phyloP scores from a whole-genome alignment of 2,888 invertebrate genomes.

The Macaria liturata region DNA sequence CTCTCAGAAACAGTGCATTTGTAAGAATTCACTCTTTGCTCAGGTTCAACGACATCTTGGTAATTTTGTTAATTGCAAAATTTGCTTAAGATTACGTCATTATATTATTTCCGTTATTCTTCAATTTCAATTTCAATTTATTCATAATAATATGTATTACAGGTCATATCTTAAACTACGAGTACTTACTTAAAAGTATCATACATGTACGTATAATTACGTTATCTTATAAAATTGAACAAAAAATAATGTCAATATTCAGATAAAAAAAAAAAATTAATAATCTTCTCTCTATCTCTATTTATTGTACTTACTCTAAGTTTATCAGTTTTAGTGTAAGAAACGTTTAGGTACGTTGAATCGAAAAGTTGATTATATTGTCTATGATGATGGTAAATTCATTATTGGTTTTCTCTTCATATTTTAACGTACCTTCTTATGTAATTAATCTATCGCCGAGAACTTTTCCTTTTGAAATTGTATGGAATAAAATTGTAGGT shows the following conservation, averaged over 20 bases:
- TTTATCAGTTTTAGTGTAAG: constrained; percentile 12
- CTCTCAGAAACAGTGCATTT: constrained; percentile 22
- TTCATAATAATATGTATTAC: no score
- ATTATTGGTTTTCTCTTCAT: not conserved
- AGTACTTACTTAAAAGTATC: no score
- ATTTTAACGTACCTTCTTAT: not conserved
- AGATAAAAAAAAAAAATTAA: no score
- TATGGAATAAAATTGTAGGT: constrained; percentile 1
- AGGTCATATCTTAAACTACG: no score
- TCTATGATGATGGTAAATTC: constrained; percentile 2
- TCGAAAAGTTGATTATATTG: constrained; percentile 11
- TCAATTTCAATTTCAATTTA: no score
- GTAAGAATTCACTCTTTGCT: constrained; percentile 27
- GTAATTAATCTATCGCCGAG: not conserved
- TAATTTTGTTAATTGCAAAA: constrained; percentile 79
- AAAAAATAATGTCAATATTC: no score
- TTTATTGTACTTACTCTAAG: constrained; percentile 17
- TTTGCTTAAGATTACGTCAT: constrained; percentile 72
- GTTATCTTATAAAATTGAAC: no score
- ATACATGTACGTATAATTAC: no score
- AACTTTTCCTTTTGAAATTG: not conserved
- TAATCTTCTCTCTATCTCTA: constrained; percentile 30
- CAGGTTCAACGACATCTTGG: constrained; percentile 62
- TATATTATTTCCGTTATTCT: constrained; percentile 20
- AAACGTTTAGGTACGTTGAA: constrained; percentile 11